Percentiles rank a stretch among this genome's conserved stretches.
Conservation (phyloP, 2,113 vertebrate species). For the Tapirus terrestris region DNA sequence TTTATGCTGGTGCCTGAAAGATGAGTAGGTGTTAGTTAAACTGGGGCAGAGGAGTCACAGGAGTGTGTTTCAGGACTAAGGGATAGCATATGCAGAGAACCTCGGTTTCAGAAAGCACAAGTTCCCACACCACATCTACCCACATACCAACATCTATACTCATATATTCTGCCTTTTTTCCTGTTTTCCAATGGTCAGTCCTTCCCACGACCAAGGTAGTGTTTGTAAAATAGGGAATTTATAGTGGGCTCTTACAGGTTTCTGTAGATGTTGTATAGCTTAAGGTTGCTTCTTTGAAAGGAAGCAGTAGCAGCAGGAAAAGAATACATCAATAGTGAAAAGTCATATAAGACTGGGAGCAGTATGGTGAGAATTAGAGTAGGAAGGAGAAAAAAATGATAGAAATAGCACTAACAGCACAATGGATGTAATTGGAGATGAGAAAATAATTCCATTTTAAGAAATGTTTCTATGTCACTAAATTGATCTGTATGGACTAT, state of each 20-base stretch:
- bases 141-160: not conserved
- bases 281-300: not conserved
- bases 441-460: constrained; percentile 8
- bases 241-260: not conserved
- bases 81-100: not conserved
- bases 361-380: not conserved
- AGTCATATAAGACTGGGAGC: not conserved
- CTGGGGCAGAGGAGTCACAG: not conserved
- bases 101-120: not conserved
- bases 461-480: not conserved
- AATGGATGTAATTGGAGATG: not conserved
- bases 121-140: not conserved
- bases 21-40: not conserved
- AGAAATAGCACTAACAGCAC: not conserved
- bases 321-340: not conserved
- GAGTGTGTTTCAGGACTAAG: not conserved
- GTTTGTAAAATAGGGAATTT: not conserved
- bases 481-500: not conserved
- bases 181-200: not conserved
- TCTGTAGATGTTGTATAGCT: not conserved
- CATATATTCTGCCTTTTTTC: not conserved
- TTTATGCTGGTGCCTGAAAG: not conserved
- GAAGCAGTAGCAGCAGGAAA: not conserved
- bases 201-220: not conserved
- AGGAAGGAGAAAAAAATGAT: not conserved